Percentiles rank a stretch among this genome's conserved stretches.
These are phyloP conservation scores for Tenthredo livida DNA, from an alignment of 2,888 invertebrate genomes.

Conservation along the genomic window DNA sequence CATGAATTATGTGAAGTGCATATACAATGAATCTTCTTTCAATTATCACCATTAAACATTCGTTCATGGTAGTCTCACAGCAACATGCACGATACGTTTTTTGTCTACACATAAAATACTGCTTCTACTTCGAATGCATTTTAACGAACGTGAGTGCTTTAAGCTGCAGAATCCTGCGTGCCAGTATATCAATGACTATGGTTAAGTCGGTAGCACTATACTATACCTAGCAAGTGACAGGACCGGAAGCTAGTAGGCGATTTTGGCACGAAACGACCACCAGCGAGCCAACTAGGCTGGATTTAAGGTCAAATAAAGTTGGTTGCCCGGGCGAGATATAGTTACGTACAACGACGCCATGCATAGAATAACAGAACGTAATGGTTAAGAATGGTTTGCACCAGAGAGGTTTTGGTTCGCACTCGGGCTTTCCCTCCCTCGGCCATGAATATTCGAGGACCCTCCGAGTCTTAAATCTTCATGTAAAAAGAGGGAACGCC, in stretches of 20 bases:
- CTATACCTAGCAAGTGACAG: background rate
- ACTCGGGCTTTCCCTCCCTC: conserved; percentile 49
- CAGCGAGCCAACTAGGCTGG: conserved; percentile 68
- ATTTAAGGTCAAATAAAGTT: conserved; percentile 73
- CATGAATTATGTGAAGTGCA: background rate
- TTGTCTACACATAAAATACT: background rate
- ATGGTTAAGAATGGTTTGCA: conserved; percentile 51
- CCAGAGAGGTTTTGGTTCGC: conserved; percentile 46
- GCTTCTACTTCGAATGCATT: conserved; percentile 1
- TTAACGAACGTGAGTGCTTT: conserved; percentile 1
- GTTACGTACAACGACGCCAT: conserved; percentile 58
- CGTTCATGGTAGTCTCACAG: background rate
- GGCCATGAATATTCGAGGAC: conserved; percentile 49
- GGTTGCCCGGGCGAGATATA: conserved; percentile 54
- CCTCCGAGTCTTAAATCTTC: conserved; percentile 43
- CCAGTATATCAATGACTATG: conserved; percentile 22
- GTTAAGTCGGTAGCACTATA: conserved; percentile 8
- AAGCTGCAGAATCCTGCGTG: conserved; percentile 12
- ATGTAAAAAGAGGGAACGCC: conserved; percentile 43
- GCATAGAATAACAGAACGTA: conserved; percentile 64
- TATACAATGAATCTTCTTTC: background rate
- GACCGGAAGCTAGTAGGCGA: conserved; percentile 44
- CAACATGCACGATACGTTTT: background rate
- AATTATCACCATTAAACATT: background rate
- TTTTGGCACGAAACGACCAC: conserved; percentile 50